These are phyloP conservation scores for Ictidomys tridecemlineatus DNA, from an alignment of 2,113 vertebrate genomes.

Conservation along the genomic window DNA sequence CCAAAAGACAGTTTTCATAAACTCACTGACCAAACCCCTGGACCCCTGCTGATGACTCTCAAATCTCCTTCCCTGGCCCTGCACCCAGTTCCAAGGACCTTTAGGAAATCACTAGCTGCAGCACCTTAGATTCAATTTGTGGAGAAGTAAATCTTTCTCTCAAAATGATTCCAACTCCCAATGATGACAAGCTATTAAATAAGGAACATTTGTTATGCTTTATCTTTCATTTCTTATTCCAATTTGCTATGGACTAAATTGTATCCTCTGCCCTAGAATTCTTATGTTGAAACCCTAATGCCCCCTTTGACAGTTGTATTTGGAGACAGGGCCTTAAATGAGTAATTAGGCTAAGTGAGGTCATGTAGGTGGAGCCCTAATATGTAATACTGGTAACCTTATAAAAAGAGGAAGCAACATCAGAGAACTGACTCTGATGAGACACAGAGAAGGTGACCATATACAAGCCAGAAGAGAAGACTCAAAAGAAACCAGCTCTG, in stretches of 20 bases:
- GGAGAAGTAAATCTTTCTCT: background rate
- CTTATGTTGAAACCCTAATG: background rate
- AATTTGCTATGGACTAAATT: background rate
- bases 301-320: background rate
- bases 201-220: background rate
- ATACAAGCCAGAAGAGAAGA: background rate
- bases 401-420: background rate
- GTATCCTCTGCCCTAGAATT: background rate
- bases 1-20: slow-evolving; percentile 30
- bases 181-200: background rate
- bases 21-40: background rate
- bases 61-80: background rate
- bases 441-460: background rate
- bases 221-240: background rate
- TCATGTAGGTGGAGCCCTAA: background rate
- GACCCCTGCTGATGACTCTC: background rate
- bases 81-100: background rate
- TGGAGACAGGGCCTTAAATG: background rate
- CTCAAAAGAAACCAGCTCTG: background rate
- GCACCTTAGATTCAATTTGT: background rate
- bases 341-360: background rate
- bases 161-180: background rate
- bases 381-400: no score
- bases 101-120: background rate
- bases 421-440: background rate